Conservation (phyloP, 2,113 vertebrate genomes). For the Platycercus adscitus region DNA sequence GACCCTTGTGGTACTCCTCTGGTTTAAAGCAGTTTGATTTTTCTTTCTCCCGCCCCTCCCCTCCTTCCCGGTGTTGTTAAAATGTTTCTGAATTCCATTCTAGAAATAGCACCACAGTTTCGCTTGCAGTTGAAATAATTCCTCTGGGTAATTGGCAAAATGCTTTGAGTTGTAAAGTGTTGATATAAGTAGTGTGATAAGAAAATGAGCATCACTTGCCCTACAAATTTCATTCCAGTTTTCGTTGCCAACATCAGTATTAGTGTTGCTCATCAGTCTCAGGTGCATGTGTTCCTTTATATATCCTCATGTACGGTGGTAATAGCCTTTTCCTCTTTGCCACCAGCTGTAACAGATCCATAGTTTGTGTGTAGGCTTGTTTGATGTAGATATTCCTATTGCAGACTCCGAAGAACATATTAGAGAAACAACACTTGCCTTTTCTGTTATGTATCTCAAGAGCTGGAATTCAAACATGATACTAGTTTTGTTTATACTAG, state of each 20-base stretch:
- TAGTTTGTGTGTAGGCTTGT: background rate
- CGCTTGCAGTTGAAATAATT: constrained; percentile 13
- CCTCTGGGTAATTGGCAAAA: constrained; percentile 14
- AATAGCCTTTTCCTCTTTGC: background rate
- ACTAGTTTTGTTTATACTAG: background rate
- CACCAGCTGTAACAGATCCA: background rate
- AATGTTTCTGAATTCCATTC: background rate
- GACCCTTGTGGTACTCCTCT: background rate
- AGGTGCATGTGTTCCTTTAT: background rate
- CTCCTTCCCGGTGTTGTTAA: background rate
- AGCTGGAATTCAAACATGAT: background rate
- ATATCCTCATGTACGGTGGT: background rate
- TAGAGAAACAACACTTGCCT: background rate
- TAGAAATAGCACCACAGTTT: background rate
- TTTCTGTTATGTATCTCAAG: background rate
- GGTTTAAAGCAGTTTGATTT: background rate
- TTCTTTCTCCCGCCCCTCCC: background rate
- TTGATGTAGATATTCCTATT: background rate
- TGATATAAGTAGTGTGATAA: background rate
- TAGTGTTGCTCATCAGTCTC: background rate
- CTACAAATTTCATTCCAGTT: background rate
- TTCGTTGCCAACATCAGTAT: background rate
- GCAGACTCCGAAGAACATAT: background rate
- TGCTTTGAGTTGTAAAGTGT: constrained; percentile 28
- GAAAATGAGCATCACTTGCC: constrained; percentile 5